Percentiles rank a stretch among this genome's conserved stretches.
These are phyloP conservation scores for Phylloscopus whistleri DNA, from an alignment of 2,113 vertebrate species.

Conservation along the genomic window DNA sequence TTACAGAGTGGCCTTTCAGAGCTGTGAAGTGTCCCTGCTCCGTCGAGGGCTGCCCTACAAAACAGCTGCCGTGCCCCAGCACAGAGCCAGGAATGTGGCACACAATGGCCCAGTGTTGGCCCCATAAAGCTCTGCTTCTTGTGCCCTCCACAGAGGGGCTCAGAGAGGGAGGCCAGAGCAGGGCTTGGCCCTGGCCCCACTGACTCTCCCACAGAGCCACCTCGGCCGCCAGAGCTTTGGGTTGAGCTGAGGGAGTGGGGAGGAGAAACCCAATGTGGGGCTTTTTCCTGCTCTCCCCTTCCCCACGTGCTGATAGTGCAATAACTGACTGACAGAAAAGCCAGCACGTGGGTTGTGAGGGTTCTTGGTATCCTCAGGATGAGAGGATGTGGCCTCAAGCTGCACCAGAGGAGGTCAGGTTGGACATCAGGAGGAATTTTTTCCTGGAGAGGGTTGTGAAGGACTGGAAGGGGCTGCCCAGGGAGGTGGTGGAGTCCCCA, in stretches of 20 bases:
- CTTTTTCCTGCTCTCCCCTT: background rate
- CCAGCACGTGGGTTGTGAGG: background rate
- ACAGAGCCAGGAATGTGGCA: conserved; percentile 58
- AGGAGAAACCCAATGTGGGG: background rate
- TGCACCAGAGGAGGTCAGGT: background rate
- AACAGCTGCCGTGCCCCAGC: conserved; percentile 31
- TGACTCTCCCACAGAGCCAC: background rate
- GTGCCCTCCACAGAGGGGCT: conserved; percentile 57
- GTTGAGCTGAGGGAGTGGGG: background rate
- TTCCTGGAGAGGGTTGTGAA: background rate
- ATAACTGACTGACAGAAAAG: background rate
- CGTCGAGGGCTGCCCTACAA: conserved; percentile 40
- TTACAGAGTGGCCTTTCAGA: conserved; percentile 57
- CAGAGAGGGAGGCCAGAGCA: background rate
- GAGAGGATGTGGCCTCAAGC: background rate
- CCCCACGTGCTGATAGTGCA: background rate
- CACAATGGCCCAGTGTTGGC: conserved; percentile 75
- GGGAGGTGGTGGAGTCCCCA: too few relatives aligned
- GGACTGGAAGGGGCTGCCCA: too few relatives aligned
- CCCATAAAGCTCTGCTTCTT: conserved; percentile 71
- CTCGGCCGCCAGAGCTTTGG: background rate
- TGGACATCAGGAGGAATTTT: background rate
- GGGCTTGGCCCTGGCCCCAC: conserved; percentile 11
- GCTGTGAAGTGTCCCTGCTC: conserved; percentile 49
- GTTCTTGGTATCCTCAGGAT: background rate